Evolutionary conservation across 1,140 invertebrate species (phyloP), one percentile per base, ranked within the genome.

Genomic region (Hermetia illucens): DNA sequence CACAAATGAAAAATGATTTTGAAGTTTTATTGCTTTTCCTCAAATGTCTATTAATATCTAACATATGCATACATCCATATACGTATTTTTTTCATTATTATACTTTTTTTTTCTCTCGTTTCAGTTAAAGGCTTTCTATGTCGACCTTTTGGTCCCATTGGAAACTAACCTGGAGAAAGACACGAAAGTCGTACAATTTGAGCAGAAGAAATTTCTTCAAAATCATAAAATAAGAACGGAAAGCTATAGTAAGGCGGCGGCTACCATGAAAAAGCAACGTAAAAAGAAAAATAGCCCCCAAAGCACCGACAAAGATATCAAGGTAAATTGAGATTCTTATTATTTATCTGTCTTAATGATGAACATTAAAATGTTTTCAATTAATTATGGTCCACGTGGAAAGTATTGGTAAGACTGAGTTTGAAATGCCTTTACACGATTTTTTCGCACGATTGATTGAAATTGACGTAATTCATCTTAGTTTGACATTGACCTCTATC

Each of bases 101-200:
- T 1, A 32, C 24, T 20, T 36, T 29, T 34, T 38, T 44, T 13
- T 5, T 37, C 20, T 43, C 13, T 33, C 25, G 31, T 36, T 36
- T 29, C 69, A 92, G 87, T 60, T 92, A 39, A 90, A 91, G 69
- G 88, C 86, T 12, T 91, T 92, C 61, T 92, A 92, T 66, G 86
- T 92, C 18, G 88, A 92, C 69, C 69, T 92, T 40, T 65, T 92
- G 40, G 83, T 90, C 34, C 88, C 87, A 42, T 64, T 92, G 55
- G 88, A 92, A 69, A 87, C 84, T 33, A 91, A 91, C 65, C 66
- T 91, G 50, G 87, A 91, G 61, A 90, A 91, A 60, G 87, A 92
- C 61, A 88, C 83, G 19, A 90, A 91, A 75, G 84, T 90, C 43
- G 83, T 92, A 38, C 85, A 90, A 79, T 83, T 78, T 38, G 85